These are phyloP conservation scores for Platycercus adscitus DNA, from an alignment of 2,113 vertebrate genomes.

Conservation along the genomic window DNA sequence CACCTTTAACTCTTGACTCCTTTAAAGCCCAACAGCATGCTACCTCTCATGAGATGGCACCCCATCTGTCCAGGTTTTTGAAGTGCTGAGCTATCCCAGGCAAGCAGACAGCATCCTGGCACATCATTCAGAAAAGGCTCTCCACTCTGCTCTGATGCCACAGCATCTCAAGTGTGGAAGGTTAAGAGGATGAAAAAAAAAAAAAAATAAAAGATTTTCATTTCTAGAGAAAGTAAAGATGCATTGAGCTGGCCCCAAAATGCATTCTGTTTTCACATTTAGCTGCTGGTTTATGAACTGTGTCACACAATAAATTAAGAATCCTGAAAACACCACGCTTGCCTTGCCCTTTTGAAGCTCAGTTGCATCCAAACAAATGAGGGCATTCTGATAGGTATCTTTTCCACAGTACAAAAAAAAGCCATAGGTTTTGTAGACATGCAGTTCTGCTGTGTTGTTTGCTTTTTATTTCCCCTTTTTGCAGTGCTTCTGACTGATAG, in stretches of 20 bases:
- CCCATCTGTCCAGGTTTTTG: constrained; percentile 33
- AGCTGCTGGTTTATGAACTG: not conserved
- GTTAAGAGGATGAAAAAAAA: not conserved
- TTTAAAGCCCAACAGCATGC: constrained; percentile 4
- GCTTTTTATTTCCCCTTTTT: not conserved
- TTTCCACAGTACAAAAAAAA: not conserved
- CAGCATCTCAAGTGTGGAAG: not conserved
- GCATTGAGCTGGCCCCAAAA: not conserved
- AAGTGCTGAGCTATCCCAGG: not conserved
- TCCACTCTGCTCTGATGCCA: not conserved
- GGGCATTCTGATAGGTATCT: not conserved
- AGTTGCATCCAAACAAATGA: constrained; percentile 22
- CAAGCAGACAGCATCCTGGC: not conserved
- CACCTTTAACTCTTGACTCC: not conserved
- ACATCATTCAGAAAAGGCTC: not conserved
- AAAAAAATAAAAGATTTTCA: not conserved
- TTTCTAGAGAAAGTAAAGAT: not conserved
- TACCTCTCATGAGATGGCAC: not conserved
- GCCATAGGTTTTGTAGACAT: not conserved
- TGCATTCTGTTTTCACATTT: not conserved
- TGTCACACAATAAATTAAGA: constrained; percentile 17
- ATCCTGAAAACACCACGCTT: not conserved
- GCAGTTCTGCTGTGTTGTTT: not conserved
- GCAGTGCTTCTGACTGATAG: constrained; percentile 11
- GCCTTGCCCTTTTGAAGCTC: constrained; percentile 4